phyloP scores from a whole-genome alignment of 2,113 vertebrate species.

The pig (Sus scrofa) region T2T-Sscrofa CM000824.6:66276001-66276500 shows the following conservation, averaged over 20 bases:
- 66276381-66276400: neutral
- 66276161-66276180: neutral
- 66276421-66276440: neutral
- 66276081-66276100: neutral
- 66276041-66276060: neutral
- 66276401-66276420: neutral
- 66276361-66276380: neutral
- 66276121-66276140: neutral
- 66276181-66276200: neutral
- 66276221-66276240: neutral
- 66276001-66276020: neutral
- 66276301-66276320: neutral
- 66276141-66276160: neutral
- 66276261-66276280: neutral
- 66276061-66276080: neutral
- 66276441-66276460: neutral
- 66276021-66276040: neutral
- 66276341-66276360: neutral
- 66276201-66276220: neutral
- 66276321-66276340: neutral
- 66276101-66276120: neutral
- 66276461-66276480: neutral
- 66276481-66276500: neutral
- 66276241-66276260: neutral
- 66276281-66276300: neutral